These are phyloP conservation scores for Eumaeus atala DNA, from an alignment of 1,140 invertebrate genomes.

Conservation along the genomic window DNA sequence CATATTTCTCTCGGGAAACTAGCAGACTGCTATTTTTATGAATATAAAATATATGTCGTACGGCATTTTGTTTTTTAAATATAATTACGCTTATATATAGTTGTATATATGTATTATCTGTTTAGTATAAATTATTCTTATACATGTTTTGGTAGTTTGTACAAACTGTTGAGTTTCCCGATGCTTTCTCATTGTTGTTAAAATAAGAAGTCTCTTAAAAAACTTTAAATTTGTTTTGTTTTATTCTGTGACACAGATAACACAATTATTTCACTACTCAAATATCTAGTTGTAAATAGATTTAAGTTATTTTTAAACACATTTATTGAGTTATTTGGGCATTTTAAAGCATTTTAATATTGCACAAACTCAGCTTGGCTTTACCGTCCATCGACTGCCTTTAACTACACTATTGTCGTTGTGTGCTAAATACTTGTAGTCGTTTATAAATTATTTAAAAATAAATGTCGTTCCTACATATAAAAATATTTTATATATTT, in stretches of 20 bases:
- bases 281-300: slow-evolving; percentile 13
- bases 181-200: slow-evolving; percentile 9
- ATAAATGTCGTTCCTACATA: slow-evolving; percentile 13
- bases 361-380: slow-evolving; percentile 37
- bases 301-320: slow-evolving; percentile 18
- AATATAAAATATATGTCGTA: slow-evolving; percentile 4
- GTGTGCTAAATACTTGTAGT: neutral
- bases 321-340: slow-evolving; percentile 28
- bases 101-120: slow-evolving; percentile 14
- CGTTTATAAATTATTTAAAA: neutral
- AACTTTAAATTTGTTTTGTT: slow-evolving; percentile 13
- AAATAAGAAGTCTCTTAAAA: neutral
- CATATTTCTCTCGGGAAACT: slow-evolving; percentile 27
- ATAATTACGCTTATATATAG: slow-evolving; percentile 16
- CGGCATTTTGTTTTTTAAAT: slow-evolving; percentile 10
- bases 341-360: slow-evolving; percentile 52
- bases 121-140: neutral
- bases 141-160: slow-evolving; percentile 8
- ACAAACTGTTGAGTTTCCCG: slow-evolving; percentile 27
- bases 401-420: slow-evolving; percentile 20
- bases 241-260: slow-evolving; percentile 14
- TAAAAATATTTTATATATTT: slow-evolving; percentile 3
- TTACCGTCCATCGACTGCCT: slow-evolving; percentile 46
- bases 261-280: slow-evolving; percentile 14
- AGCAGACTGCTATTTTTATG: slow-evolving; percentile 19